Evolutionary conservation across 2,888 invertebrate species (phyloP), one percentile per base, ranked within the genome.

Genomic region (Leuctra nigra): DNA sequence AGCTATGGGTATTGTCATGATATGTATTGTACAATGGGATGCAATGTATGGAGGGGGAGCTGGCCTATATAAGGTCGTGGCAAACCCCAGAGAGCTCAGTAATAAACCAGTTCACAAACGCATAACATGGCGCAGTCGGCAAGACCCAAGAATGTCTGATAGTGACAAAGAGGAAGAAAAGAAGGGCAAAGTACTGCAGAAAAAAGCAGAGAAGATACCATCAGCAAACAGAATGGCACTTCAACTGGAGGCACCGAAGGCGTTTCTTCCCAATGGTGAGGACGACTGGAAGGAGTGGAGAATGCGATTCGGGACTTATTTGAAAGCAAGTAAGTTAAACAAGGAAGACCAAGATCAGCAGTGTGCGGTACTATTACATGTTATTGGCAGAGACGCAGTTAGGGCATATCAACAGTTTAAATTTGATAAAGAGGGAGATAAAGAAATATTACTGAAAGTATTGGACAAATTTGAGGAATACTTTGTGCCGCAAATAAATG

Each of bases 391-490:
- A 13, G 14, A 36, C 13, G 36, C 36, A 7, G 36, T 36, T 14
- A 36, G 14, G 14, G 36, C 36, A 36, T 36, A 7, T 14, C 13
- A 14, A 13, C 36, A 36, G 36, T 36, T 36, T 13, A 11, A 4
- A 11, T 36, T 36, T 14, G 36, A 36, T 13, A 36, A 36, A 3
- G 36, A 36, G 14, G 36, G 14, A 36, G 36, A 13, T 13, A 36
- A 36, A 14, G 14, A 36, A 14, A 36, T n/a, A 36, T 4, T 36
- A 13, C n/a, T n/a, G 14, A 36, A 13, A n/a, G 36, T 36, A 6
- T 11, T 36, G 14, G 13, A 36, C 36, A 36, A 36, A 36, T 36
- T 47, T 22, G 48, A 47, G 23, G 29, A 24, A 47, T n/a, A 47
- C 16, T 14, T 22, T 3, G 16, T 24, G 9, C n/a, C n/a, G n/a